Evolutionary conservation across 2,797 vertebrate genomes (phyloP).

Genomic region (Rhadinocentrus ornatus): DNA sequence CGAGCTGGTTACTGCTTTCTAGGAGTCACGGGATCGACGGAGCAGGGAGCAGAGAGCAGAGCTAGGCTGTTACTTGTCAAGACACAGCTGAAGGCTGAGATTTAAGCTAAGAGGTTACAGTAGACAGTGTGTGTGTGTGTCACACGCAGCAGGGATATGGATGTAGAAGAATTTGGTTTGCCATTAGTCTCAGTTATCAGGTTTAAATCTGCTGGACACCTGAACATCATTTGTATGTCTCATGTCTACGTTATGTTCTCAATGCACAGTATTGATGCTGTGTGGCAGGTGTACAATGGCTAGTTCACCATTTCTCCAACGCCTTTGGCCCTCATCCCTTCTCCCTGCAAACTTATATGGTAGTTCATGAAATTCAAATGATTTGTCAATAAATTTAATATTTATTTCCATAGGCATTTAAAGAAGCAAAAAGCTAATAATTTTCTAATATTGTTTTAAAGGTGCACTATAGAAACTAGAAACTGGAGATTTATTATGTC

Average conservation of each 20-base stretch:
- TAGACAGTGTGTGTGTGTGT: slow-evolving; percentile 8
- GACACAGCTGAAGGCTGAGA: slow-evolving; percentile 14
- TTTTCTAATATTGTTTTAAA: too few relatives aligned
- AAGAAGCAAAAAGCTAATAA: too few relatives aligned
- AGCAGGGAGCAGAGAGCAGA: slow-evolving; percentile 17
- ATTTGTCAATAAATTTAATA: not conserved
- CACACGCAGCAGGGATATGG: not conserved
- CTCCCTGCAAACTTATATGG: not conserved
- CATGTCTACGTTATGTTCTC: too few relatives aligned
- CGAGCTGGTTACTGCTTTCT: slow-evolving; percentile 24
- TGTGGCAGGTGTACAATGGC: too few relatives aligned
- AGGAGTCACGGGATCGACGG: slow-evolving; percentile 30
- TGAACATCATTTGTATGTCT: too few relatives aligned
- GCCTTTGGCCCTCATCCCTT: not conserved
- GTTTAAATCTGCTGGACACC: too few relatives aligned
- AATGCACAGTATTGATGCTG: too few relatives aligned
- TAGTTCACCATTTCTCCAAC: too few relatives aligned
- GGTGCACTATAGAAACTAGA: too few relatives aligned
- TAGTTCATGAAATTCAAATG: not conserved
- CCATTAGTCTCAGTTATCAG: too few relatives aligned
- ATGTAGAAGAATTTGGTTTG: not conserved
- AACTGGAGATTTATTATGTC: too few relatives aligned
- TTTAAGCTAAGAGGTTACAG: not conserved
- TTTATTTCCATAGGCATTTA: not conserved
- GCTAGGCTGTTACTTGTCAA: slow-evolving; percentile 17